Evolutionary conservation across 2,888 invertebrate species (phyloP), one percentile per base, ranked within the genome.

Genomic region (Helobdella robusta): DNA sequence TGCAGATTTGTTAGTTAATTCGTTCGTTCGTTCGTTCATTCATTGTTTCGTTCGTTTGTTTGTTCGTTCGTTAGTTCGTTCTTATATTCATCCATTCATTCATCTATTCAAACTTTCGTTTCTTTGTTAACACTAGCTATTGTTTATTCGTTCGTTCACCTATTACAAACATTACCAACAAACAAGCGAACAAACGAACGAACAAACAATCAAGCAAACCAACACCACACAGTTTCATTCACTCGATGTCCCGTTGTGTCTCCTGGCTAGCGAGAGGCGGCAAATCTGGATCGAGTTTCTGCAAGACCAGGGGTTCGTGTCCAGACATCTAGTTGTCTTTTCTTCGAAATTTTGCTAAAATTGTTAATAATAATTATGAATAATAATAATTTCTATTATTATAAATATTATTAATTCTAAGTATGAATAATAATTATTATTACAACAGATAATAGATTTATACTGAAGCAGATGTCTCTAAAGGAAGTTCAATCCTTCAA

Each of bases 261-360:
- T 72, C 74, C 15, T 79, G 78, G 78, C 74, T 75, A 58, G 93
- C 97, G 0, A 84, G 88, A 70, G 98, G 97, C 3, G 98, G 98
- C 36, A 98, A 98, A 81, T 95, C 95, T 0, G 97, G 97, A 0
- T 94, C 93, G 6, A 86, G 88, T 36, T 98, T 98, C 82, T 89
- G 90, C 76, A 95, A 95, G 82, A 94, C 92, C 46, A 84, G 85
- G 79, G 91, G 81, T 81, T 72, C 70, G 73, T 56, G 20, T n/a
- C n/a, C n/a, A n/a, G n/a, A n/a, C n/a, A n/a, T n/a, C n/a, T n/a
- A n/a, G n/a, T n/a, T n/a, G n/a, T n/a, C n/a, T n/a, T n/a, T n/a
- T n/a, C n/a, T n/a, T n/a, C n/a, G n/a, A n/a, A n/a, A n/a, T n/a
- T n/a, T n/a, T n/a, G n/a, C n/a, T n/a, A n/a, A n/a, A n/a, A n/a